Percentiles rank a stretch among this genome's conserved stretches.
Evolutionary conservation across 1,140 invertebrate genomes (phyloP).

Genomic region (Tribolium castaneum): DNA sequence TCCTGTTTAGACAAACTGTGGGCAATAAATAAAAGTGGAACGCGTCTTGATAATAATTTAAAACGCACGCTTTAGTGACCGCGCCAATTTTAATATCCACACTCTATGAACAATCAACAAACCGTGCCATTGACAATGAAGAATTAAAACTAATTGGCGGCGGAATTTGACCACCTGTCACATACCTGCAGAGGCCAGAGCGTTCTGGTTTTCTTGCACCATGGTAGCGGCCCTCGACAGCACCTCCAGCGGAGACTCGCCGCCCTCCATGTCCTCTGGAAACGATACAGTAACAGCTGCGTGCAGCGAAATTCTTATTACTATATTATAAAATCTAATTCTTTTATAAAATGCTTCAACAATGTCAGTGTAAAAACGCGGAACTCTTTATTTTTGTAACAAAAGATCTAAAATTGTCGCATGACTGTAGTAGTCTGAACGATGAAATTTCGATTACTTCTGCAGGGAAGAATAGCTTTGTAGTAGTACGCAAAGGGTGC

Average conservation of each 20-base stretch:
- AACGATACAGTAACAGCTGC: too few species aligned
- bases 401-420: neutral
- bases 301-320: too few species aligned
- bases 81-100: constrained; percentile 32
- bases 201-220: constrained; percentile 76
- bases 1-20: too few species aligned
- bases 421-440: neutral
- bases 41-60: constrained; percentile 14
- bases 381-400: too few species aligned
- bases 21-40: too few species aligned
- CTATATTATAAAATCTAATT: too few species aligned
- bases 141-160: neutral
- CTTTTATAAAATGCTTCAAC: too few species aligned
- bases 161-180: constrained; percentile 38
- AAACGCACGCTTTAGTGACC: neutral
- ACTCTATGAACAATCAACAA: constrained; percentile 22
- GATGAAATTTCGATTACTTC: too few species aligned
- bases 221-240: constrained; percentile 91
- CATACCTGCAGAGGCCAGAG: constrained; percentile 63
- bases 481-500: neutral
- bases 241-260: constrained; percentile 87
- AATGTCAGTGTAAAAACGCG: too few species aligned
- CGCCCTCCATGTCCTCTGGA: constrained; percentile 54
- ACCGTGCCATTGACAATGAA: constrained; percentile 19
- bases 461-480: too few species aligned